A percentile compares a stretch with the other conserved stretches of the same genome.
Conservation (phyloP, 2,797 vertebrate species). For the Rhodeus uyekii region DNA sequence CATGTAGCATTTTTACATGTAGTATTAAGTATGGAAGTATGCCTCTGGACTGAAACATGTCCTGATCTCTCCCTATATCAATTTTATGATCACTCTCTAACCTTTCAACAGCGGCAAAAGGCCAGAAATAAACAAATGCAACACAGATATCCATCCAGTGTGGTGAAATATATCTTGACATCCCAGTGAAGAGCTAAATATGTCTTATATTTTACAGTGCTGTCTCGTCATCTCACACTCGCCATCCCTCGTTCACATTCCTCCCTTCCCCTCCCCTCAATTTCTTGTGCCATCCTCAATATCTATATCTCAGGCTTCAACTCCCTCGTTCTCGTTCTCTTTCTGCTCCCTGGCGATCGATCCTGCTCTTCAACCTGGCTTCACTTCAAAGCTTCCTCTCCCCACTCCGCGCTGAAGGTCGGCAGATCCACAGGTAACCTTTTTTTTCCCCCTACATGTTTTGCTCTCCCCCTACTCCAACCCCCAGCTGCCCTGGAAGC, state of each 20-base stretch:
- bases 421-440: slow-evolving; percentile 79
- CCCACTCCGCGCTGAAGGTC: slow-evolving; percentile 65
- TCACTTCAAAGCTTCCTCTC: slow-evolving; percentile 71
- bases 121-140: slow-evolving; percentile 8
- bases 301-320: slow-evolving; percentile 39
- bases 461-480: slow-evolving; percentile 35
- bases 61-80: background rate
- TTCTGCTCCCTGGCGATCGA: slow-evolving; percentile 69
- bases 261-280: slow-evolving; percentile 50
- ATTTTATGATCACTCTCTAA: background rate
- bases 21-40: background rate
- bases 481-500: slow-evolving; percentile 58
- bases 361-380: slow-evolving; percentile 73
- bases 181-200: slow-evolving; percentile 21
- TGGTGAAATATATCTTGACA: background rate
- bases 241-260: slow-evolving; percentile 4
- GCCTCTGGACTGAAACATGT: background rate
- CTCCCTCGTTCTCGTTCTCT: slow-evolving; percentile 32
- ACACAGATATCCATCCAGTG: slow-evolving; percentile 19
- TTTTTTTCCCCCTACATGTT: slow-evolving; percentile 62
- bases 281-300: slow-evolving; percentile 53
- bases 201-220: slow-evolving; percentile 7
- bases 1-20: background rate
- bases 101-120: background rate
- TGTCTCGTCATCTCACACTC: slow-evolving; percentile 8